Percentiles rank a stretch among this genome's conserved stretches.
phyloP scores from a whole-genome alignment of 1,140 invertebrate genomes.

The Brevipalpus yothersi region DNA sequence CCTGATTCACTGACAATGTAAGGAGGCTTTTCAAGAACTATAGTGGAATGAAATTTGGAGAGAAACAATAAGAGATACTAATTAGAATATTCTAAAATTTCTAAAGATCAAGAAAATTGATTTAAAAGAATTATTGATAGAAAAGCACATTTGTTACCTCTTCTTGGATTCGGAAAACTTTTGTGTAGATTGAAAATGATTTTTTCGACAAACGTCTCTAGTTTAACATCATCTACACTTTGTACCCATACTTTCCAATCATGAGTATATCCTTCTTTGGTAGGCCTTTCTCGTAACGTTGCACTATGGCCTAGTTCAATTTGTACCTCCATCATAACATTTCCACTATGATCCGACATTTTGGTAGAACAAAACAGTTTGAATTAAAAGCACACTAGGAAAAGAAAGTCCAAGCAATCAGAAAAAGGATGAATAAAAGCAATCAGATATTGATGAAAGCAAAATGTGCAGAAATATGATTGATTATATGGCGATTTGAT shows the following conservation, averaged over 20 bases:
- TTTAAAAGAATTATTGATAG: no score
- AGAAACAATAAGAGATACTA: neutral
- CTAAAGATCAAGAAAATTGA: no score
- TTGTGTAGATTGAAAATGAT: slow-evolving; percentile 77
- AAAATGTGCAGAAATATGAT: no score
- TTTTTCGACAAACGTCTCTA: slow-evolving; percentile 76
- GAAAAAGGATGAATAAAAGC: no score
- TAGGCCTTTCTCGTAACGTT: slow-evolving; percentile 42
- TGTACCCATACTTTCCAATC: slow-evolving; percentile 92
- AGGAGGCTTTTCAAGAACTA: slow-evolving; percentile 65
- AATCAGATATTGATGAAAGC: no score
- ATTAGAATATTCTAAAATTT: no score
- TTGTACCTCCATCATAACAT: slow-evolving; percentile 58
- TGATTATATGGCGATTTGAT: no score
- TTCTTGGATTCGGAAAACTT: slow-evolving; percentile 66
- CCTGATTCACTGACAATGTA: slow-evolving; percentile 71
- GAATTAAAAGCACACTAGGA: no score
- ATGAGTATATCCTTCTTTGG: slow-evolving; percentile 72
- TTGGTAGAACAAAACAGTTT: no score
- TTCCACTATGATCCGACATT: no score
- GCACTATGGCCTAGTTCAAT: slow-evolving; percentile 78
- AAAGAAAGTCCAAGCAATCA: no score
- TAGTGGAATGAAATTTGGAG: slow-evolving; percentile 14
- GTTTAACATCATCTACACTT: slow-evolving; percentile 53
- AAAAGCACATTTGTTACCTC: no score